Percentiles rank a stretch among this genome's conserved stretches.
Conservation (phyloP, 2,113 vertebrate genomes). For the Pollachius pollachius region DNA sequence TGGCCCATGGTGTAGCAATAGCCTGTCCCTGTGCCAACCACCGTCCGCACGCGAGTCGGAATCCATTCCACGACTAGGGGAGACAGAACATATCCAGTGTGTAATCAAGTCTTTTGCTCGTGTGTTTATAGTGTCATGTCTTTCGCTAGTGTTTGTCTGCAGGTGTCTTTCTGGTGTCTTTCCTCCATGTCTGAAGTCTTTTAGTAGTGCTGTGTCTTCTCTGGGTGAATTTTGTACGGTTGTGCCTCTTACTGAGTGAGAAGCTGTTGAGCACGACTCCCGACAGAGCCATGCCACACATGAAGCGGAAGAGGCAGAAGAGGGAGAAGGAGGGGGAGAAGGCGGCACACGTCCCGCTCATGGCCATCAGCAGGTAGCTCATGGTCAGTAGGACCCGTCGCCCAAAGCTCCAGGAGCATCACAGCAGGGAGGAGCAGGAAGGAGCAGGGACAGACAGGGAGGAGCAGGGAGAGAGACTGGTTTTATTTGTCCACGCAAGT, state of each 20-base stretch:
- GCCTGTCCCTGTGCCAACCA: constrained; percentile 64
- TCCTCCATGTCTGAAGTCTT: no score
- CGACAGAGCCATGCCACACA: constrained; percentile 77
- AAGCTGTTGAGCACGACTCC: constrained; percentile 76
- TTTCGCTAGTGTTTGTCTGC: no score
- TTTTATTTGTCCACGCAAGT: no score
- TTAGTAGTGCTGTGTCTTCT: no score
- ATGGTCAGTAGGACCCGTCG: constrained; percentile 73
- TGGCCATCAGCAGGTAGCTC: constrained; percentile 77
- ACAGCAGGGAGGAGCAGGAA: no score
- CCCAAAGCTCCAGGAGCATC: constrained; percentile 73
- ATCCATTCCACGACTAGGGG: constrained; percentile 80
- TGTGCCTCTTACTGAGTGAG: constrained; percentile 71
- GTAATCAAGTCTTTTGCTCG: no score
- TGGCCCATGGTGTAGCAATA: constrained; percentile 82
- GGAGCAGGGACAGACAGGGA: neutral
- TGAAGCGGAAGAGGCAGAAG: constrained; percentile 80
- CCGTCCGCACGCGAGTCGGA: constrained; percentile 74
- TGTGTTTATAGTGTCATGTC: no score
- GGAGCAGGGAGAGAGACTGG: neutral
- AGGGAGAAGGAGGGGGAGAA: constrained; percentile 74
- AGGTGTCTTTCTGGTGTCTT: no score
- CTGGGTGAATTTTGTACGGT: no score
- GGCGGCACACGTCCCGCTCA: constrained; percentile 68
- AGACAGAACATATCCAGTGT: constrained; percentile 1